Evolutionary conservation across 2,113 vertebrate species (phyloP).

Genomic region (Sitta europaea): DNA sequence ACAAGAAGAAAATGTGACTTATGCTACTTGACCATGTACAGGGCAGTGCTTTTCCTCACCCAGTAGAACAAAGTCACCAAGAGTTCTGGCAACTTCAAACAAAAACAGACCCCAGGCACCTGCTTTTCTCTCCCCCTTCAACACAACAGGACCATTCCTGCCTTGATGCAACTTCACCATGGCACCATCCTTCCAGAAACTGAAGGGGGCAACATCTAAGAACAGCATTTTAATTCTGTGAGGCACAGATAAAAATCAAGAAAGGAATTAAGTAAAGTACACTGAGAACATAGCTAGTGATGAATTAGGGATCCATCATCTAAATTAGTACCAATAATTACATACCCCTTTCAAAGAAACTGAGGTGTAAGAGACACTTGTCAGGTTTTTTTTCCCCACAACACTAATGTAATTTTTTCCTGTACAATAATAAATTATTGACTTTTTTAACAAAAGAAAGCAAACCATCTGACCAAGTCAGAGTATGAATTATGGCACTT

Average conservation of each 20-base stretch:
- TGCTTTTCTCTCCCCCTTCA: background rate
- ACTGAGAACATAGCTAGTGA: background rate
- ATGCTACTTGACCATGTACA: background rate
- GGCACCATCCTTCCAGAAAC: background rate
- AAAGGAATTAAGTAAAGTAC: background rate
- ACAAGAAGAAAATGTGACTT: background rate
- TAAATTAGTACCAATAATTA: background rate
- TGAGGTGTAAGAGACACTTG: background rate
- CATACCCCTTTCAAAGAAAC: background rate
- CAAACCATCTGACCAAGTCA: background rate
- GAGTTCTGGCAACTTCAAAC: background rate
- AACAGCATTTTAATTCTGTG: background rate
- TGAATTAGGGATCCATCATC: background rate
- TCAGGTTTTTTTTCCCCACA: no score
- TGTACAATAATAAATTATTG: background rate
- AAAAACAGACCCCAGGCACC: background rate
- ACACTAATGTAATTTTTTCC: background rate
- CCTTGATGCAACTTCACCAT: background rate
- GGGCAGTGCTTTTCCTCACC: background rate
- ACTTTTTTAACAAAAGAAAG: background rate
- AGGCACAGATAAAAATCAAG: background rate
- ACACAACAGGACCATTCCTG: background rate
- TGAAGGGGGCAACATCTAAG: background rate
- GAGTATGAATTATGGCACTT: background rate
- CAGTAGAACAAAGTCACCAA: background rate